These are phyloP conservation scores for Halichoeres trimaculatus DNA, from an alignment of 2,113 vertebrate species.

Conservation along the genomic window DNA sequence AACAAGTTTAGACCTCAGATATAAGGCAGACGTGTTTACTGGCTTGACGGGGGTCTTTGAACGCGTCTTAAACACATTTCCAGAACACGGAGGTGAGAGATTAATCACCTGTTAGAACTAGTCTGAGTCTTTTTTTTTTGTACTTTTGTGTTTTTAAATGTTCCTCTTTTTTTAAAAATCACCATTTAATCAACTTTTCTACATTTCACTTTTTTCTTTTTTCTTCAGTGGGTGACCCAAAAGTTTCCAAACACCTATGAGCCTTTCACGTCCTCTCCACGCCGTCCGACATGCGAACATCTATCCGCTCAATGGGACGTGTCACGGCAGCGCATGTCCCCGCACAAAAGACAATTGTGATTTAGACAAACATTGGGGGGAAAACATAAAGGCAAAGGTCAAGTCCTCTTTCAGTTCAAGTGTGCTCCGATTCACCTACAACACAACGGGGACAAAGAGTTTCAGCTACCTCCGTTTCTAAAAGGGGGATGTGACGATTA, in stretches of 20 bases:
- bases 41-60: conserved; percentile 22
- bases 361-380: conserved; percentile 98
- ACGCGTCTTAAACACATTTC: conserved; percentile 34
- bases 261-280: conserved; percentile 85
- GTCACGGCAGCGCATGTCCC: conserved; percentile 93
- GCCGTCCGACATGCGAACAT: conserved; percentile 90
- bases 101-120: conserved; percentile 43
- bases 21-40: neutral
- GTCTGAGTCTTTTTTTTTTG: neutral
- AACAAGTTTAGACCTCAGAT: conserved; percentile 38
- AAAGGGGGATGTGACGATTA: conserved; percentile 51
- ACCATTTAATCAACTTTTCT: neutral
- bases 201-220: too few relatives aligned
- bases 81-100: conserved; percentile 29
- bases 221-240: neutral
- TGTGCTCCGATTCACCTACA: conserved; percentile 96
- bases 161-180: neutral
- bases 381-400: conserved; percentile 98
- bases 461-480: conserved; percentile 64
- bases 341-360: conserved; percentile 97
- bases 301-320: conserved; percentile 93
- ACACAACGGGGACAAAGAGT: conserved; percentile 92
- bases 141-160: neutral
- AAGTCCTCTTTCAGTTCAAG: conserved; percentile 97
- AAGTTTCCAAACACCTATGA: conserved; percentile 88